Evolutionary conservation across 1,140 invertebrate species (phyloP).

Genomic region (Aricia agestis): DNA sequence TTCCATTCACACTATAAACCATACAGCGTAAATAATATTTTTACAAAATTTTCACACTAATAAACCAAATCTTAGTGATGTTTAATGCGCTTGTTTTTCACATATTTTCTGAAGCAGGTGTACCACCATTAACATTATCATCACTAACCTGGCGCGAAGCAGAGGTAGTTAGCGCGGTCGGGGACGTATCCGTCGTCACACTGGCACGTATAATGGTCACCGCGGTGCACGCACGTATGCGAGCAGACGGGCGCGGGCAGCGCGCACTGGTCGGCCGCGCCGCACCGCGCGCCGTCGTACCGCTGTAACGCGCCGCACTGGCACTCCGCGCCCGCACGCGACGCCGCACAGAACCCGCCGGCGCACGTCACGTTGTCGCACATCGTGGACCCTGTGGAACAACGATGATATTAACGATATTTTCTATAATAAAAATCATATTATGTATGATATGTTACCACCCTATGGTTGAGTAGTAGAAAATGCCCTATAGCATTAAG

Average conservation of each 20-base stretch:
- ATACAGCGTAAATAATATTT: too few relatives aligned
- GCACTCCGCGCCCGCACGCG: constrained; percentile 61
- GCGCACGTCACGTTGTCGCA: constrained; percentile 65
- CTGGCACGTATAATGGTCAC: constrained; percentile 86
- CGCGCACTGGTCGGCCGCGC: constrained; percentile 62
- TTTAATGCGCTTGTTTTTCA: too few relatives aligned
- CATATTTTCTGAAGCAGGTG: too few relatives aligned
- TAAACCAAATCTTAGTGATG: too few relatives aligned
- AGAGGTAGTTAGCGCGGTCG: constrained; percentile 81
- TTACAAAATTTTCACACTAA: too few relatives aligned
- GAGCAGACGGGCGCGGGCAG: constrained; percentile 78
- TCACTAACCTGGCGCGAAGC: background rate
- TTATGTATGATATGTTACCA: background rate
- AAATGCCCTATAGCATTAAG: too few relatives aligned
- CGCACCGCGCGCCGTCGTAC: constrained; percentile 51
- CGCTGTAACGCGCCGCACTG: constrained; percentile 77
- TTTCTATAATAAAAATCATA: too few relatives aligned
- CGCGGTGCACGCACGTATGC: constrained; percentile 88
- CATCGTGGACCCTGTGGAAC: constrained; percentile 46
- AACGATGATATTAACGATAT: background rate
- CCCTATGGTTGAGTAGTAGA: too few relatives aligned
- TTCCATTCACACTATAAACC: too few relatives aligned
- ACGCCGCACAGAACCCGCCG: constrained; percentile 47
- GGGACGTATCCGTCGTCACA: constrained; percentile 87
- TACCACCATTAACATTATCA: background rate